Percentiles rank a stretch among this genome's conserved stretches.
phyloP scores from a whole-genome alignment of 2,113 vertebrate genomes.

The Catagonus wagneri region DNA sequence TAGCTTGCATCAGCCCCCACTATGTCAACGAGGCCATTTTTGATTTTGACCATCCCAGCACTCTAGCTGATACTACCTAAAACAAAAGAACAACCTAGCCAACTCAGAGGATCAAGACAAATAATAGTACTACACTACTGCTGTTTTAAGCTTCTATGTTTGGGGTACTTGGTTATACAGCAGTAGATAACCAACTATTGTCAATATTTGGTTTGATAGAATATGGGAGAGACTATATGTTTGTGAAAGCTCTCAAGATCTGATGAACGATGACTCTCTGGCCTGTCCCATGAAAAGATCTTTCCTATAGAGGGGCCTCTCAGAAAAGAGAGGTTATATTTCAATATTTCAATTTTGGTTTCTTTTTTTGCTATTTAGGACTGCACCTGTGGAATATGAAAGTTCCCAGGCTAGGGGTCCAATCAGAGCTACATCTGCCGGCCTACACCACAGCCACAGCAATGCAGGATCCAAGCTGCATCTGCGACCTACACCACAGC shows the following conservation, averaged over 20 bases:
- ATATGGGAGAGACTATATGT: background rate
- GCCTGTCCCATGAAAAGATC: background rate
- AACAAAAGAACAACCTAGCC: background rate
- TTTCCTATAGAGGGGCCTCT: background rate
- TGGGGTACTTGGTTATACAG: background rate
- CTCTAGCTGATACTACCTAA: background rate
- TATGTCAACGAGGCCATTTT: background rate
- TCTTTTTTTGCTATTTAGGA: no score
- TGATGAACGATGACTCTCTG: background rate
- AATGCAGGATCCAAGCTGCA: no score
- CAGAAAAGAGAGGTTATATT: background rate
- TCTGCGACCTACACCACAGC: no score
- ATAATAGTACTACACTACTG: background rate
- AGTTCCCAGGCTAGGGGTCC: no score
- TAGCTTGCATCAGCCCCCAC: background rate
- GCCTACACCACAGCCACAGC: no score
- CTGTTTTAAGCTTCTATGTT: background rate
- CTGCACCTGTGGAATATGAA: no score
- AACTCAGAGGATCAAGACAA: background rate
- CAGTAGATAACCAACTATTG: background rate
- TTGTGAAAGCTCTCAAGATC: conserved; percentile 25
- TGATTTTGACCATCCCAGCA: background rate
- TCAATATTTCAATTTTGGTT: no score
- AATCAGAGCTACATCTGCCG: no score
- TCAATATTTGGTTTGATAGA: background rate